These are phyloP conservation scores for Helleia helle DNA, from an alignment of 2,888 invertebrate genomes.

Conservation along the genomic window DNA sequence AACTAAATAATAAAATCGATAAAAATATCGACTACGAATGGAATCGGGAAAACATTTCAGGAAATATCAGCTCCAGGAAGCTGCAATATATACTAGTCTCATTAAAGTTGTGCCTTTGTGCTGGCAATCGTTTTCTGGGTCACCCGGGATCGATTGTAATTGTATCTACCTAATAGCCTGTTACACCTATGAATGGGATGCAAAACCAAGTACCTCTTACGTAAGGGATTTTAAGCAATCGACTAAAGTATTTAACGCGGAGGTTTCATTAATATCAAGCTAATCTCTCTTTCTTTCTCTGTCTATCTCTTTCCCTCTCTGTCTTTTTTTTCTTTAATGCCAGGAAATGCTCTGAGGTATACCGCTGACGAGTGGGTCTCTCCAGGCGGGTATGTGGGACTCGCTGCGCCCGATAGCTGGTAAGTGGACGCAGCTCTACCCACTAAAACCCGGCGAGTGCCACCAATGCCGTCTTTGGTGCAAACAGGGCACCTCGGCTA, in stretches of 20 bases:
- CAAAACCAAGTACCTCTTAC: neutral
- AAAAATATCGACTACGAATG: neutral
- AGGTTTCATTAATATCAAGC: neutral
- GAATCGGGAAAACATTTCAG: neutral
- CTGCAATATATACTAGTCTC: neutral
- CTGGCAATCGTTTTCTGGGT: slow-evolving; percentile 2
- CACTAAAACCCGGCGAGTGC: no score
- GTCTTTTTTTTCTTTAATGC: no score
- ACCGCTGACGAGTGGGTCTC: no score
- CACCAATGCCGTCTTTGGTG: no score
- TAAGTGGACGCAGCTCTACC: no score
- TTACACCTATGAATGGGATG: neutral
- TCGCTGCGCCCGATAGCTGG: no score
- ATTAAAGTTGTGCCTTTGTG: slow-evolving; percentile 4
- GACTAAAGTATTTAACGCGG: neutral
- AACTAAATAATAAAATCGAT: neutral
- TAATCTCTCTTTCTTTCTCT: no score
- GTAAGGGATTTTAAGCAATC: neutral
- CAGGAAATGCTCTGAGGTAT: no score
- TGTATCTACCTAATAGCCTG: slow-evolving; percentile 3
- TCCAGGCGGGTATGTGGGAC: no score
- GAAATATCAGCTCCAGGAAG: neutral
- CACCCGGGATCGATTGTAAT: slow-evolving; percentile 1
- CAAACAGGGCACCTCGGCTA: no score
- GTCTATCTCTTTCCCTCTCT: no score